Conservation (phyloP, 2,797 vertebrate species). For the Mus spretus region DNA sequence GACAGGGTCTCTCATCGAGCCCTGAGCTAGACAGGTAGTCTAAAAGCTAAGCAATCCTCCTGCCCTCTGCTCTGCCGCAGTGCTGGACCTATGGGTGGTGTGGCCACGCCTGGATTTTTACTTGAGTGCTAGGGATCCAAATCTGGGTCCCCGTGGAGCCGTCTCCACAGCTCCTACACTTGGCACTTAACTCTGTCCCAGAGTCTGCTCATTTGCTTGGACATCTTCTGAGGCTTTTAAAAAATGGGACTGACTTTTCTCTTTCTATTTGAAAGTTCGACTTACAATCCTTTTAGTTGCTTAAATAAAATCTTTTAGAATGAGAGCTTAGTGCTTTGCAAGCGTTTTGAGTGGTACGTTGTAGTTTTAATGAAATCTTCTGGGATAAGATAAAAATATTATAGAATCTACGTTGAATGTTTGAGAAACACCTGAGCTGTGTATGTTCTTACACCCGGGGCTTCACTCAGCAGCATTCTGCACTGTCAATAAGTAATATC, state of each 20-base stretch:
- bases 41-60: not conserved
- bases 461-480: not conserved
- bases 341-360: not conserved
- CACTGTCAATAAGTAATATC: not conserved
- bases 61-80: not conserved
- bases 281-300: conserved; percentile 18
- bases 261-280: conserved; percentile 54
- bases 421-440: conserved; percentile 28
- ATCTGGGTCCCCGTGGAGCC: not conserved
- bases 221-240: not conserved
- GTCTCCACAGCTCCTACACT: not conserved
- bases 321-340: not conserved
- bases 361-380: not conserved
- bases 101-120: not conserved
- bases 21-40: not conserved
- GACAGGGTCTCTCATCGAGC: not conserved
- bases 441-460: not conserved
- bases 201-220: not conserved
- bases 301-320: not conserved
- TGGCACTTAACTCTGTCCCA: conserved; percentile 14
- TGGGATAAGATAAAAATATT: not conserved
- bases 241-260: not conserved
- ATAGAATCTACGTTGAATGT: conserved; percentile 49
- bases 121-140: not conserved
- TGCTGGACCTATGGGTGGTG: not conserved